phyloP scores from a whole-genome alignment of 1,140 invertebrate species.

The Caenorhabditis briggsae region DNA sequence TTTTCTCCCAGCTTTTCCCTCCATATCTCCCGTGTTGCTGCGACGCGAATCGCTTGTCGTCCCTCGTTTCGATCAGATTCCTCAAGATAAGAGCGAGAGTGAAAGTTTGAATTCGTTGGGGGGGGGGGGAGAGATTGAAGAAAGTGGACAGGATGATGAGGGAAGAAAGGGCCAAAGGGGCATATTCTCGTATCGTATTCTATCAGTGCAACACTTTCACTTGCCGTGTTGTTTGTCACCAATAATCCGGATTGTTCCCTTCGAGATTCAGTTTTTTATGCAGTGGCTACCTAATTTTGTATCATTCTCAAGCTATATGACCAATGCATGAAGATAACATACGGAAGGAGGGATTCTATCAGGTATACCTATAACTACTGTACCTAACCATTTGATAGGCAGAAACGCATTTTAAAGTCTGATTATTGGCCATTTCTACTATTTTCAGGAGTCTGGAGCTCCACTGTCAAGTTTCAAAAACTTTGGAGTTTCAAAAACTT shows the following conservation, averaged over 20 bases:
- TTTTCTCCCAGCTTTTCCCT: constrained; percentile 30
- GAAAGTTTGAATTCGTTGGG: constrained; percentile 19
- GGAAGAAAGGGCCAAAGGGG: neutral
- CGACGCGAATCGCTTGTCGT: constrained; percentile 36
- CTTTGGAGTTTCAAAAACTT: too few relatives aligned
- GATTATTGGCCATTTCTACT: too few relatives aligned
- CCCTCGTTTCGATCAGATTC: constrained; percentile 29
- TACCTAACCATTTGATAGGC: too few relatives aligned
- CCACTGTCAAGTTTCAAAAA: too few relatives aligned
- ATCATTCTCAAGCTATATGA: constrained; percentile 2
- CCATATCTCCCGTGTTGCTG: constrained; percentile 39
- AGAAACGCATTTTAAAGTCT: too few relatives aligned
- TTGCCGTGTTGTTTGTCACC: constrained; percentile 49
- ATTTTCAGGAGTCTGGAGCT: too few relatives aligned
- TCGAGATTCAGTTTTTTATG: constrained; percentile 17
- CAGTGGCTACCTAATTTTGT: constrained; percentile 18
- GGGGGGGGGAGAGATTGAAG: constrained; percentile 7
- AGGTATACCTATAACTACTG: too few relatives aligned
- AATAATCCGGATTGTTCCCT: constrained; percentile 39
- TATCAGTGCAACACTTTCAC: constrained; percentile 56
- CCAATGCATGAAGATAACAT: too few relatives aligned
- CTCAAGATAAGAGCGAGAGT: constrained; percentile 38
- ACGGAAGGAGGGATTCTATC: too few relatives aligned
- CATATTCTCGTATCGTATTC: constrained; percentile 44
- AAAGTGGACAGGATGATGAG: neutral